These are phyloP conservation scores for Drosophila mimica DNA, from an alignment of 2,888 invertebrate genomes.

Conservation along the genomic window DNA sequence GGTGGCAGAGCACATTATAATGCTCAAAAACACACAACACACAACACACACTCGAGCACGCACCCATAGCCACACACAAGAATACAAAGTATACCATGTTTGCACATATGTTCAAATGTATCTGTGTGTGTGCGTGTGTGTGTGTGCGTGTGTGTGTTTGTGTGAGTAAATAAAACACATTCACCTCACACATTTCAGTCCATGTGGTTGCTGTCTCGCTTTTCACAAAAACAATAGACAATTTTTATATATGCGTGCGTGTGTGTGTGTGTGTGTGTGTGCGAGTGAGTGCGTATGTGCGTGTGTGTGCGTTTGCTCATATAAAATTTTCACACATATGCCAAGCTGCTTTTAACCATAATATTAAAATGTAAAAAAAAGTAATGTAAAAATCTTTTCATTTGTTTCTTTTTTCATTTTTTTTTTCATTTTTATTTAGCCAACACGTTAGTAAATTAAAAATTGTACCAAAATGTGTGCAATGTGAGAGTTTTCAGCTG, in stretches of 20 bases:
- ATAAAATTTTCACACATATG: conserved; percentile 68
- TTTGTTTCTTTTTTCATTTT: conserved; percentile 5
- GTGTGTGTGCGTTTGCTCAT: conserved; percentile 34
- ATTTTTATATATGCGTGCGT: conserved; percentile 34
- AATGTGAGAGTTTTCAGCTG: conserved; percentile 12
- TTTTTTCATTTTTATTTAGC: conserved; percentile 30
- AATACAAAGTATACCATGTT: conserved; percentile 28
- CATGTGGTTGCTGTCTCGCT: conserved; percentile 58
- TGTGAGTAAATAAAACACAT: conserved; percentile 37
- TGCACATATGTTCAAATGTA: conserved; percentile 4
- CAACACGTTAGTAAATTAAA: conserved; percentile 50
- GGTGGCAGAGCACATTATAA: background rate
- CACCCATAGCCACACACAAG: conserved; percentile 54
- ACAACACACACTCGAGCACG: conserved; percentile 43
- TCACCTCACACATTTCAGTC: conserved; percentile 44
- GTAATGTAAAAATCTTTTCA: conserved; percentile 59
- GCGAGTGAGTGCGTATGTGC: conserved; percentile 1
- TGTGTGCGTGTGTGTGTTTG: background rate
- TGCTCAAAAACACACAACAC: conserved; percentile 14
- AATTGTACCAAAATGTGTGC: conserved; percentile 32
- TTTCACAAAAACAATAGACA: conserved; percentile 54
- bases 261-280: conserved; percentile 11
- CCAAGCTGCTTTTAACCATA: conserved; percentile 65
- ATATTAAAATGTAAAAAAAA: conserved; percentile 68
- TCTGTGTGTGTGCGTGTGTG: background rate